A percentile compares a stretch with the other conserved stretches of the same genome.
Evolutionary conservation across 2,113 vertebrate species (phyloP).

Genomic region (Camelus dromedarius): DNA sequence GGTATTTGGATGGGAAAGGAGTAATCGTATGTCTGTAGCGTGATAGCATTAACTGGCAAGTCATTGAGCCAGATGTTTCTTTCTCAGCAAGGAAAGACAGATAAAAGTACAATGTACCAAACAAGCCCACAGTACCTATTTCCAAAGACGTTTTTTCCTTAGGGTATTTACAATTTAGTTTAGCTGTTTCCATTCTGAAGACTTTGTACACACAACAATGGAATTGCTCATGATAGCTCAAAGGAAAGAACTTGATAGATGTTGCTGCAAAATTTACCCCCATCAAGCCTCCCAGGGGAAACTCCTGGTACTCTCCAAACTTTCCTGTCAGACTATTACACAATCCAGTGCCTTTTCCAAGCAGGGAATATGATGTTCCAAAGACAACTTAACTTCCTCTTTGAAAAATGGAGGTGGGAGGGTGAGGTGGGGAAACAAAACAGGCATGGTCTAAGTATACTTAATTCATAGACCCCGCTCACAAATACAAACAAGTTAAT

Average conservation of each 20-base stretch:
- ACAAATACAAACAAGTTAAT: constrained; percentile 85
- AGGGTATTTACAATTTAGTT: constrained; percentile 59
- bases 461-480: constrained; percentile 73
- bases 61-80: not conserved
- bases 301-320: constrained; percentile 66
- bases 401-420: constrained; percentile 35
- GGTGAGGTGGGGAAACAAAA: not conserved
- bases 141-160: constrained; percentile 60
- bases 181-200: constrained; percentile 59
- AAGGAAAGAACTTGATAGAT: constrained; percentile 60
- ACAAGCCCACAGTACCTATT: not conserved
- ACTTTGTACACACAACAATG: constrained; percentile 52
- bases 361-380: constrained; percentile 81
- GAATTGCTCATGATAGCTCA: constrained; percentile 24
- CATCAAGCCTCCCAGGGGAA: constrained; percentile 63
- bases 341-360: constrained; percentile 71
- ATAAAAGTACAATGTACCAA: not conserved
- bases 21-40: constrained; percentile 35
- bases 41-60: not conserved
- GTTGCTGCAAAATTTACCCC: not conserved
- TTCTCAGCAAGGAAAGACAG: constrained; percentile 60
- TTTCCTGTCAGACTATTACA: constrained; percentile 75
- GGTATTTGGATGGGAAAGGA: constrained; percentile 35
- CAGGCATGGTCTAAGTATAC: not conserved
- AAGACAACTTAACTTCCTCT: constrained; percentile 75